Conservation (phyloP, 2,888 invertebrate species). For the Cheilosia variabilis region DNA sequence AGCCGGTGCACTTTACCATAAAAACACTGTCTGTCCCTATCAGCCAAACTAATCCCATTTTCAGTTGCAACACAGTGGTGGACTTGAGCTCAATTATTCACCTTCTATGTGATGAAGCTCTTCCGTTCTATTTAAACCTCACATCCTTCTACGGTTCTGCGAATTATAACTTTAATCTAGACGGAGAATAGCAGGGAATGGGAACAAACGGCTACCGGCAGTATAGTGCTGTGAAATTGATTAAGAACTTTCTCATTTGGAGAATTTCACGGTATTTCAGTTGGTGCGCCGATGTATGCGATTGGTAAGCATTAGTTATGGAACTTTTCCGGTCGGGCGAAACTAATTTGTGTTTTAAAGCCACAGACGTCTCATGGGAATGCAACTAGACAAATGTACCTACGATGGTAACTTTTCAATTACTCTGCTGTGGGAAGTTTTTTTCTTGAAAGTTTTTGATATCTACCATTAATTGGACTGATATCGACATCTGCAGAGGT, state of each 20-base stretch:
- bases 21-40: too few species aligned
- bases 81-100: neutral
- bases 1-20: too few species aligned
- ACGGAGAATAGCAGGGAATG: neutral
- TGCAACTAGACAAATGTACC: too few species aligned
- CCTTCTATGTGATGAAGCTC: neutral
- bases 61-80: neutral
- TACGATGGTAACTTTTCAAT: too few species aligned
- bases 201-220: slow-evolving; percentile 9
- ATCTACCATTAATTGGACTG: too few species aligned
- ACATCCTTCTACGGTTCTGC: neutral
- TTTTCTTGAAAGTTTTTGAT: too few species aligned
- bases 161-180: neutral
- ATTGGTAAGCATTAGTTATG: neutral
- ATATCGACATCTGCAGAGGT: too few species aligned
- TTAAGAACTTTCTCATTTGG: slow-evolving; percentile 14
- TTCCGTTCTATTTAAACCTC: neutral
- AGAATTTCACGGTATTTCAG: neutral
- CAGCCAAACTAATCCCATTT: too few species aligned
- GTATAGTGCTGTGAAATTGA: neutral
- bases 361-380: too few species aligned
- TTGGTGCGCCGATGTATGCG: neutral
- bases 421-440: too few species aligned
- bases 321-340: too few species aligned
- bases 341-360: too few species aligned